Conservation (phyloP, 2,888 invertebrate species). For the Achlya flavicornis region DNA sequence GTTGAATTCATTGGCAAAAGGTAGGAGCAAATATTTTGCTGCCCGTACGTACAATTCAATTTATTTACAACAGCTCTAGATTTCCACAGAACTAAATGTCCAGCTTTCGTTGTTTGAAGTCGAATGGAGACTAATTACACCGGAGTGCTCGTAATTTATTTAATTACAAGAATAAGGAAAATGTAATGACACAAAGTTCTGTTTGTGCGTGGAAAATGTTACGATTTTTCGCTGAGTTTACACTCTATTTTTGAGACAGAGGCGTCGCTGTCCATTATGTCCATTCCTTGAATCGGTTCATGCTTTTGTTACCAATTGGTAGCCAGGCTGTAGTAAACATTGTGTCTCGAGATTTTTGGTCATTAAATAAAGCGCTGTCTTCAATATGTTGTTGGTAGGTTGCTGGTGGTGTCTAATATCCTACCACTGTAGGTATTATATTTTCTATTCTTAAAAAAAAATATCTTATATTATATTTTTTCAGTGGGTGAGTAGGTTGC, state of each 20-base stretch:
- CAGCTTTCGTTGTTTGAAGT: constrained; percentile 30
- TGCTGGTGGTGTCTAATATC: no score
- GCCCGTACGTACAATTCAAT: neutral
- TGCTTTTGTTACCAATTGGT: no score
- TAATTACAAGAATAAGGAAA: constrained; percentile 30
- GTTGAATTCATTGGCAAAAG: constrained; percentile 2
- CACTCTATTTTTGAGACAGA: neutral
- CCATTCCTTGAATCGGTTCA: neutral
- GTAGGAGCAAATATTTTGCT: neutral
- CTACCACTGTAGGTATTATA: neutral
- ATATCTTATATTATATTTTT: no score
- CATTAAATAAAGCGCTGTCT: neutral
- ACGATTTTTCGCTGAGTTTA: neutral
- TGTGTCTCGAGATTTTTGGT: neutral
- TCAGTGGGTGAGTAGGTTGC: no score
- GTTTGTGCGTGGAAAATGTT: neutral
- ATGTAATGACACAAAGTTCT: constrained; percentile 15
- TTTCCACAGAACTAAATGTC: constrained; percentile 7
- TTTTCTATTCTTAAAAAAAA: neutral
- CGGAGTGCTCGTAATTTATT: constrained; percentile 35
- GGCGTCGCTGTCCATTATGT: neutral
- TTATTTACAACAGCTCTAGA: neutral
- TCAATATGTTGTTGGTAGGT: neutral
- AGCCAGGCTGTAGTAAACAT: neutral
- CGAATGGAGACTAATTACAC: constrained; percentile 8